These are phyloP conservation scores for Globicephala melas DNA, from an alignment of 2,113 vertebrate genomes.

Conservation along the genomic window DNA sequence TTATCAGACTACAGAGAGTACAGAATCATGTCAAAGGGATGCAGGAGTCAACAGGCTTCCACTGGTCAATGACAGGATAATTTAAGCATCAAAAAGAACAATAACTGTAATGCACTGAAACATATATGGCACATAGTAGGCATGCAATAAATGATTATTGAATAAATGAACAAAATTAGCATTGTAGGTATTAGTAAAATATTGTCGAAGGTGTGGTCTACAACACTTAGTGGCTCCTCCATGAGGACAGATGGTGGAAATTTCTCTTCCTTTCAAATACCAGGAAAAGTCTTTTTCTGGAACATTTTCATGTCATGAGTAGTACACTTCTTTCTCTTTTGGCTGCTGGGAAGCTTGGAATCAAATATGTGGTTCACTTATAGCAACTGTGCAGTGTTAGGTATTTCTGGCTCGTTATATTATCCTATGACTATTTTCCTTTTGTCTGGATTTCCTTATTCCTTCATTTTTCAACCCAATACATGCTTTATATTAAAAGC, in stretches of 20 bases:
- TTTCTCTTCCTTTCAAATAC: neutral
- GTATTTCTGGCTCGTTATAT: neutral
- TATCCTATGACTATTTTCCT: neutral
- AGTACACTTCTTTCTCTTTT: neutral
- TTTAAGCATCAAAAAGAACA: neutral
- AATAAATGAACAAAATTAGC: neutral
- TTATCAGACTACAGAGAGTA: neutral
- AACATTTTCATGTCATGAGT: neutral
- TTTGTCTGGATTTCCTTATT: neutral
- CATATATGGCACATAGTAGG: neutral
- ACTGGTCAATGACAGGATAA: neutral
- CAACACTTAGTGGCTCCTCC: neutral
- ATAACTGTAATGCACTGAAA: neutral
- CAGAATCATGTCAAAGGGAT: neutral
- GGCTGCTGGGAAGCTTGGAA: neutral
- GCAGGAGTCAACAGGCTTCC: neutral
- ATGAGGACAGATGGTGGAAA: neutral
- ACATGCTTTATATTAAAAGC: neutral
- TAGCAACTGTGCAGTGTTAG: neutral
- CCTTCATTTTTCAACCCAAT: neutral
- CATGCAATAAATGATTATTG: neutral
- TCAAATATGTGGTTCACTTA: neutral
- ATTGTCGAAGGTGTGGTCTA: neutral
- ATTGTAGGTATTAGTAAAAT: neutral
- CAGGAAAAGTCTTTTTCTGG: conserved; percentile 1